Evolutionary conservation across 2,797 vertebrate species (phyloP), one percentile per base, ranked within the genome.

Genomic region (Meriones psammophilus): DNA sequence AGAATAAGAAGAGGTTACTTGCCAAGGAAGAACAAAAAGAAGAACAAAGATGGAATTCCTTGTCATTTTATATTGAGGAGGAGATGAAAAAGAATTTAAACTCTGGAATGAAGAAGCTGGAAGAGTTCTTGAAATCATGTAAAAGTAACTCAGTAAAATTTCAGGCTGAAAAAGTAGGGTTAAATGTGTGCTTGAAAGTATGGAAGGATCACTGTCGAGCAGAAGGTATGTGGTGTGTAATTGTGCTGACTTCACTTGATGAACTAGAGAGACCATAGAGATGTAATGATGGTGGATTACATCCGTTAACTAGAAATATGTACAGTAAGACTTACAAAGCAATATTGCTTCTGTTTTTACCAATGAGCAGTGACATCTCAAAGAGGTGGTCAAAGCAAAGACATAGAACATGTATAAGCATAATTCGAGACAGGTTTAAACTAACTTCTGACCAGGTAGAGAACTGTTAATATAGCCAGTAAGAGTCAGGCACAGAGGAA

Each of bases 11-110:
- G 46, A 97, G 96, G 64, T 96, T 91, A 62, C 36, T 97, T 36
- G 97, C 85, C 28, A 96, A 95, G 79, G 94, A 97, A 69, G 97
- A 98, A 88, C 88, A 94, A 50, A 98, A 98, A 83, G 98, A 98
- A 73, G 89, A 96, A 26, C 66, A 94, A 60, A 97, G 94, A 62
- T 98, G 98, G 98, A 94, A 73, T 36, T 46, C 15, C 30, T 14
- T 97, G 54, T 95, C 97, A 20, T 18, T 74, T 89, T 88, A 88
- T 66, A 73, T 98, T 71, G 91, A 98, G 89, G 95, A 96, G 66
- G 91, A 97, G 92, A 84, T 98, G 68, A 94, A 91, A 77, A 88
- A 30, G 4, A 95, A 97, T 95, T 96, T 98, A 68, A 87, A 39
- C 30, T 93, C 86, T 68, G 98, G 97, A 54, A 92, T 97, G 92